phyloP scores from a whole-genome alignment of 2,888 invertebrate genomes.

The Orthosia cruda region DNA sequence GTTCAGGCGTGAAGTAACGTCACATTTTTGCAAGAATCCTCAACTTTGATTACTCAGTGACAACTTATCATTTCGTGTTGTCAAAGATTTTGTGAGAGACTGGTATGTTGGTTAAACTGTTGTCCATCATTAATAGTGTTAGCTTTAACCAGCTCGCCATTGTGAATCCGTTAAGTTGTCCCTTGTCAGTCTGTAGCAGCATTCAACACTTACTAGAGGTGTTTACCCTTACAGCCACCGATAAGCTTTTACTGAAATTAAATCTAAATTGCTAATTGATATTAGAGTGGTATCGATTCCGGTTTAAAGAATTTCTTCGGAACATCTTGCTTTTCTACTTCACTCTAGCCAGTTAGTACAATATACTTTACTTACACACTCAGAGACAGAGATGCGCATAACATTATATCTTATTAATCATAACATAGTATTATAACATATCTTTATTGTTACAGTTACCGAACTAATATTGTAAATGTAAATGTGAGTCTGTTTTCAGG shows the following conservation, averaged over 20 bases:
- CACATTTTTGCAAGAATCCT: no score
- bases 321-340: background rate
- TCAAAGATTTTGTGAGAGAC: no score
- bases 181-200: background rate
- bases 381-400: background rate
- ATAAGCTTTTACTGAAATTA: slow-evolving; percentile 42
- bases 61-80: no score
- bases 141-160: background rate
- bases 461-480: no score
- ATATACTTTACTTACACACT: background rate
- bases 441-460: no score
- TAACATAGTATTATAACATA: no score
- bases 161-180: background rate
- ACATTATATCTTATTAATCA: no score
- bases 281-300: slow-evolving; percentile 23
- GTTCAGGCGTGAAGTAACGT: no score
- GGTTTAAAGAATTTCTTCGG: background rate
- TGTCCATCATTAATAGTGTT: background rate
- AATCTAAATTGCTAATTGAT: slow-evolving; percentile 50
- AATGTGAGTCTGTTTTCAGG: no score
- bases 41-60: no score
- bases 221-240: background rate
- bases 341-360: background rate
- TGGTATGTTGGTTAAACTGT: no score
- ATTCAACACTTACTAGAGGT: background rate